These are phyloP conservation scores for Rhinoderma darwinii DNA, from an alignment of 2,113 vertebrate species.

Conservation along the genomic window DNA sequence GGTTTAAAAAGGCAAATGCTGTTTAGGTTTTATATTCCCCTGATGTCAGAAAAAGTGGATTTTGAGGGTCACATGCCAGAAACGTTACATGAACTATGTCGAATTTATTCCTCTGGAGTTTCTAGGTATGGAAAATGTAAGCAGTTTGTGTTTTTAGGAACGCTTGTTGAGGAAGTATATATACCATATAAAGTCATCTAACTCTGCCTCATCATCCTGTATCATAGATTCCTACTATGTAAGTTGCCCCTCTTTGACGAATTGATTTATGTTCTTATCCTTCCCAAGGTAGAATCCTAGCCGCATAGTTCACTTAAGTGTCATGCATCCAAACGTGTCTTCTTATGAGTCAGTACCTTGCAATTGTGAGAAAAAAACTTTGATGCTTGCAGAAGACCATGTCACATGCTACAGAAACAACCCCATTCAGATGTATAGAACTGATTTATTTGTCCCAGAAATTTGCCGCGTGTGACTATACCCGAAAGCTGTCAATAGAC, in stretches of 20 bases:
- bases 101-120: background rate
- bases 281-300: background rate
- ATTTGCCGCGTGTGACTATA: too few relatives aligned
- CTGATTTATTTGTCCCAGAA: too few relatives aligned
- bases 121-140: background rate
- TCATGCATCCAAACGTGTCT: background rate
- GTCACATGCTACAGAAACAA: too few relatives aligned
- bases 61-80: background rate
- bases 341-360: background rate
- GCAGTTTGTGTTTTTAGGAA: background rate
- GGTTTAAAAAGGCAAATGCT: background rate
- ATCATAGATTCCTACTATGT: background rate
- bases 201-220: background rate
- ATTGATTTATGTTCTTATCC: background rate
- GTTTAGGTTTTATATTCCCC: slow-evolving; percentile 1
- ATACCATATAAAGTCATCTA: background rate
- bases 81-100: background rate
- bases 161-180: background rate
- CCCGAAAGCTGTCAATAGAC: too few relatives aligned
- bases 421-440: too few relatives aligned
- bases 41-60: slow-evolving; percentile 7
- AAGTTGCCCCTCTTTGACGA: background rate
- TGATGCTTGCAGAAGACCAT: too few relatives aligned
- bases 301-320: background rate
- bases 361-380: too few relatives aligned